Conservation (phyloP, 2,113 vertebrate species). For the Hymenochirus boettgeri region DNA sequence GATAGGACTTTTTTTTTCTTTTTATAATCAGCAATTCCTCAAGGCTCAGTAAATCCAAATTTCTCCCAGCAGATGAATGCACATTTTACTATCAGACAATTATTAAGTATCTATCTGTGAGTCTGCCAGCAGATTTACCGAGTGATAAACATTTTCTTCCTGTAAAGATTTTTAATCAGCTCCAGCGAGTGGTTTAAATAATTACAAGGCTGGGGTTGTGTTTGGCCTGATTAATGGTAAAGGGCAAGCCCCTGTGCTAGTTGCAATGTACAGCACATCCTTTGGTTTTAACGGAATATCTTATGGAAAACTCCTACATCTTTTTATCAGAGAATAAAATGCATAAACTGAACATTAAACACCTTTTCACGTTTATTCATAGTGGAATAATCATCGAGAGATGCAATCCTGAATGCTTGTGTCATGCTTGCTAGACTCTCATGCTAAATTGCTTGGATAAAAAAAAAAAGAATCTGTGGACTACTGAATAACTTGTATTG, state of each 20-base stretch:
- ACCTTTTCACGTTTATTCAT: neutral
- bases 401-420: neutral
- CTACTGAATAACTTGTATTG: too few species aligned
- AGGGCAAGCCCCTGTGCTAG: constrained; percentile 28
- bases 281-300: constrained; percentile 12
- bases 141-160: constrained; percentile 45
- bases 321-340: constrained; percentile 20
- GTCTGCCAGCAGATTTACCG: constrained; percentile 41
- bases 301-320: constrained; percentile 10
- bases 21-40: constrained; percentile 42
- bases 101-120: constrained; percentile 41
- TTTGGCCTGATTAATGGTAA: constrained; percentile 37
- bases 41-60: constrained; percentile 28
- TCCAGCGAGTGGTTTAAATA: constrained; percentile 8
- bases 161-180: constrained; percentile 31
- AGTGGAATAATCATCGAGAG: neutral
- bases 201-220: neutral
- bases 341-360: neutral
- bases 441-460: neutral
- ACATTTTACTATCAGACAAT: constrained; percentile 44
- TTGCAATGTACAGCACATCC: constrained; percentile 25
- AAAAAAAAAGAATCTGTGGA: too few species aligned
- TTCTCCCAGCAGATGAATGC: constrained; percentile 38
- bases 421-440: neutral
- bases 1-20: constrained; percentile 12